A percentile compares a stretch with the other conserved stretches of the same genome.
Conservation (phyloP, 1,140 invertebrate genomes). For the Drosophila biarmipes region DNA sequence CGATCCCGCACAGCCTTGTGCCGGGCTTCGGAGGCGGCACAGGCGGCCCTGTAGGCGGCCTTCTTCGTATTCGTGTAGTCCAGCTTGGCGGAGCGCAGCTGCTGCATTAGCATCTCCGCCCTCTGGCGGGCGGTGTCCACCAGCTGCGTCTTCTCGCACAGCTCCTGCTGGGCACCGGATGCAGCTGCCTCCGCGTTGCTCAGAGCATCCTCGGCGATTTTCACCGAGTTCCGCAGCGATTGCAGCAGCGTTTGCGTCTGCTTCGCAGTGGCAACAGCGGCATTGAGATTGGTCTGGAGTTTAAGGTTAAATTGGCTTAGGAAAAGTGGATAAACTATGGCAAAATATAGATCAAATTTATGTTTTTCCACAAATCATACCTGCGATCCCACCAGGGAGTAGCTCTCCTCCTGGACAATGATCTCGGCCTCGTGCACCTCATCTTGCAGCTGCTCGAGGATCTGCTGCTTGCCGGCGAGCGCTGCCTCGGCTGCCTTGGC, state of each 20-base stretch:
- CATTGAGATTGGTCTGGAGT: conserved; percentile 86
- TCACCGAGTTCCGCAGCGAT: conserved; percentile 84
- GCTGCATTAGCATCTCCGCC: conserved; percentile 86
- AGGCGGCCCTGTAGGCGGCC: conserved; percentile 87
- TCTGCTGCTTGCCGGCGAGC: conserved; percentile 87
- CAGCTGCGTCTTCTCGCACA: conserved; percentile 87
- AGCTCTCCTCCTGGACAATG: conserved; percentile 87
- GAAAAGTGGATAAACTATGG: too few relatives aligned
- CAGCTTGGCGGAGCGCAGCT: conserved; percentile 86
- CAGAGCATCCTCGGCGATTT: conserved; percentile 86
- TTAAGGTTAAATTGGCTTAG: not conserved
- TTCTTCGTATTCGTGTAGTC: conserved; percentile 87
- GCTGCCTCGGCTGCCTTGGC: conserved; percentile 88
- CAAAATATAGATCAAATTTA: too few relatives aligned
- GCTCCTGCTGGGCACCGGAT: conserved; percentile 86
- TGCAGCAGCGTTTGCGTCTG: conserved; percentile 85
- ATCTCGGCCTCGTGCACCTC: conserved; percentile 87
- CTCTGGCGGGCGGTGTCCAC: conserved; percentile 86
- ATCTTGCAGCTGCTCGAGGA: conserved; percentile 86
- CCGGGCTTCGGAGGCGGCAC: conserved; percentile 87
- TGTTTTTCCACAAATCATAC: not conserved
- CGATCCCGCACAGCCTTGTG: conserved; percentile 45
- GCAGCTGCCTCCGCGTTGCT: conserved; percentile 86
- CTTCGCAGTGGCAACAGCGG: conserved; percentile 86
- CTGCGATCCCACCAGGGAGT: conserved; percentile 85